Conservation (phyloP, 2,888 invertebrate genomes). For the Periphyllus acericola region DNA sequence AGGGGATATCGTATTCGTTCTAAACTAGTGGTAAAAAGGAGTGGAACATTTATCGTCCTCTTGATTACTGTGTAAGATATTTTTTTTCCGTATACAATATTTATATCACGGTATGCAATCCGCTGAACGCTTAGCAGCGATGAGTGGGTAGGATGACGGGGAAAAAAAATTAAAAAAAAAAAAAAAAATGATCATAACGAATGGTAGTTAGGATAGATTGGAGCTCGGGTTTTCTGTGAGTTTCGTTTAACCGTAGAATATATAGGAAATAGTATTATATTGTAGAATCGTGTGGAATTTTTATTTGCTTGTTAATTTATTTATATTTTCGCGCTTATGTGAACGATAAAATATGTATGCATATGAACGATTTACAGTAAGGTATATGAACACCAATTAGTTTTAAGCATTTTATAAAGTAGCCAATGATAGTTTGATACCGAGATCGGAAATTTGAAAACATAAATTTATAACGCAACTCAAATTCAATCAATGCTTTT, state of each 20-base stretch:
- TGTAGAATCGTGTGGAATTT: neutral
- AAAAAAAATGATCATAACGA: too few species aligned
- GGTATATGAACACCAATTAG: conserved; percentile 7
- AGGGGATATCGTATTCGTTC: conserved; percentile 2
- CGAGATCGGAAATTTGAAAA: neutral
- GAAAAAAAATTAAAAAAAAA: too few species aligned
- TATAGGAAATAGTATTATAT: neutral
- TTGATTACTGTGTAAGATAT: conserved; percentile 21
- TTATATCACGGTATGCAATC: too few species aligned
- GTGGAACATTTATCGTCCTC: neutral
- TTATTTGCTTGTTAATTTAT: neutral
- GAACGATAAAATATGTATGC: neutral
- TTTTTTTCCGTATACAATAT: neutral
- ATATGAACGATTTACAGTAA: neutral
- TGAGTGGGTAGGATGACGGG: too few species aligned
- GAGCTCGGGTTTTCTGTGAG: neutral
- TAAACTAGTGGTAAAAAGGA: conserved; percentile 25
- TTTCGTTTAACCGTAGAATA: too few species aligned
- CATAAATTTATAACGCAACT: neutral
- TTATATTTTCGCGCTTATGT: neutral
- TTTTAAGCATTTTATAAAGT: neutral
- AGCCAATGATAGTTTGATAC: neutral
- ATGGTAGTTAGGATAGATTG: too few species aligned
- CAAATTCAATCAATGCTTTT: too few species aligned
- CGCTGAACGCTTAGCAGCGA: neutral